Evolutionary conservation across 2,888 invertebrate species (phyloP), one percentile per base, ranked within the genome.

Genomic region (Thymelicus sylvestris): DNA sequence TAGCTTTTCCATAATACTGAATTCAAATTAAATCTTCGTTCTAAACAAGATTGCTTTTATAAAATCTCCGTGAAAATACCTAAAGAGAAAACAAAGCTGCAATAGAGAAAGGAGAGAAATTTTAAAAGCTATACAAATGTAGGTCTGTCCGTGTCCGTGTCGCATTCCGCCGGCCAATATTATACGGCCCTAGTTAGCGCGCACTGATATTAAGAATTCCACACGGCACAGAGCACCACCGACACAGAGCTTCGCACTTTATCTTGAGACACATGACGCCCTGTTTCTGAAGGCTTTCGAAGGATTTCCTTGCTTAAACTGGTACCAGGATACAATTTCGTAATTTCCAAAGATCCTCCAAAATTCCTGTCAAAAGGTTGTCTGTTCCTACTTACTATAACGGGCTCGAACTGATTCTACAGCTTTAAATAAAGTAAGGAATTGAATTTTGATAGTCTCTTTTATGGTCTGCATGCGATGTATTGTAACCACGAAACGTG

Each of bases 191-290:
- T 92, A 93, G 92, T 93, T 93, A 93, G 92, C 92, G 89, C 89
- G 90, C 92, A 90, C 91, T 90, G 92, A 93, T 93, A 92, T 92
- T 93, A 93, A 92, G 93, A 92, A 93, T 93, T 93, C 92, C 93
- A 85, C 84, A 79, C 80, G 69, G 74, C 78, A 81, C 80, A 90
- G 91, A 86, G 81, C 77, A 88, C 10, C 0, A 10, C 6, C n/a
- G 8, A 19, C 6, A 65, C 60, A 65, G 41, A 44, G 7, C 47
- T 47, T 38, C 15, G 24, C 63, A 12, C 7, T 50, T 50, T 52
- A 19, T 19, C 7, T 44, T 12, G 44, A 12, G 10, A 4, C 44
- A 44, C 44, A 1, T 10, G 44, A 44, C 44, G 44, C 12, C 12
- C 12, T 44, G 1, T 44, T 44, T 44, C 7, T 10, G 44, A 44